Conservation (phyloP, 2,113 vertebrate genomes). For the Phoxinus phoxinus region DNA sequence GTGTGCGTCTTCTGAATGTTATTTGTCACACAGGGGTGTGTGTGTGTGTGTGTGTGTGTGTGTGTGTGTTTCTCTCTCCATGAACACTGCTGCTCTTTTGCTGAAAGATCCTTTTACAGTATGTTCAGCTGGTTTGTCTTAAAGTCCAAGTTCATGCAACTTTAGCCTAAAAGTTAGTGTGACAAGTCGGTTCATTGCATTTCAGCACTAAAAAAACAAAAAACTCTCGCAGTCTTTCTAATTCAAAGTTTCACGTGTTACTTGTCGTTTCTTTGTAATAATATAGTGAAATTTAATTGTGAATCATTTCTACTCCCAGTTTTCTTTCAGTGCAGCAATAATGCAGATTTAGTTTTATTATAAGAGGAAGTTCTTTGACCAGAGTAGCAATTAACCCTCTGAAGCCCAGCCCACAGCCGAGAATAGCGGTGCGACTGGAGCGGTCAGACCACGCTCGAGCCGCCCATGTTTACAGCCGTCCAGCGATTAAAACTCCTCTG, state of each 20-base stretch:
- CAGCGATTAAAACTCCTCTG: background rate
- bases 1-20: background rate
- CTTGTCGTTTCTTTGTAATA: too few species aligned
- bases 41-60: background rate
- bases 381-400: background rate
- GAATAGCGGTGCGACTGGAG: background rate
- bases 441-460: background rate
- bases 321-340: background rate
- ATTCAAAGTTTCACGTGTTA: too few species aligned
- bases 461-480: background rate
- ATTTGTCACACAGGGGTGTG: too few species aligned
- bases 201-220: background rate
- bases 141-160: background rate
- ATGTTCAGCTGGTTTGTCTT: background rate
- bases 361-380: background rate
- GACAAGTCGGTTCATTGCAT: background rate
- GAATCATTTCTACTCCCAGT: too few species aligned
- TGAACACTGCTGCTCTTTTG: background rate
- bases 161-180: too few species aligned
- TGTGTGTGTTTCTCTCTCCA: background rate
- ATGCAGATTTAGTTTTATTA: background rate
- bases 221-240: too few species aligned
- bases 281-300: too few species aligned
- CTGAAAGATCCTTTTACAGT: background rate
- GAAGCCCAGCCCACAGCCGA: background rate